Evolutionary conservation across 2,113 vertebrate species (phyloP).

Genomic region (Crotalus helleri): DNA sequence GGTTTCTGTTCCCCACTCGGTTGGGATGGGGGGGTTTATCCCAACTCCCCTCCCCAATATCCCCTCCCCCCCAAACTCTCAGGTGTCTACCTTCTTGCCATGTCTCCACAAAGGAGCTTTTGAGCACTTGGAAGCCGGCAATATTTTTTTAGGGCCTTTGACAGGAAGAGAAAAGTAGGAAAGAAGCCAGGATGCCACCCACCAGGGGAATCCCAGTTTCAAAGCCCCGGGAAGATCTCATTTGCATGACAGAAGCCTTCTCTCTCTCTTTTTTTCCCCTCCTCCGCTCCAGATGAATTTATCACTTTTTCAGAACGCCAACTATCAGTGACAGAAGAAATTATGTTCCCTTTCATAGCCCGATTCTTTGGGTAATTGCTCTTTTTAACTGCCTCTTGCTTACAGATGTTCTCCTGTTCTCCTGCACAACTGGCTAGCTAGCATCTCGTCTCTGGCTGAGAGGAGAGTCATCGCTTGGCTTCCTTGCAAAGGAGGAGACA

Average conservation of each 20-base stretch:
- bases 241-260: constrained; percentile 64
- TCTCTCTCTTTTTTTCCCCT: constrained; percentile 30
- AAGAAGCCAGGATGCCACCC: constrained; percentile 53
- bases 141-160: neutral
- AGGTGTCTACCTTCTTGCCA: neutral
- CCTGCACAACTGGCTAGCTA: neutral
- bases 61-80: neutral
- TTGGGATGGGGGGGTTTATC: neutral
- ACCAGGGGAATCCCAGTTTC: constrained; percentile 59
- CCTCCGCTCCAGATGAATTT: constrained; percentile 55
- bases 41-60: neutral
- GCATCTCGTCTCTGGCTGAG: neutral
- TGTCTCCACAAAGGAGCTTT: neutral
- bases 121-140: neutral
- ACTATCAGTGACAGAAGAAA: constrained; percentile 56
- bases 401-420: constrained; percentile 31
- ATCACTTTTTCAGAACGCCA: constrained; percentile 48
- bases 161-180: neutral
- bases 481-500: neutral
- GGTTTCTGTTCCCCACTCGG: neutral
- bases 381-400: constrained; percentile 28
- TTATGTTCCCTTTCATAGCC: constrained; percentile 49
- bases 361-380: constrained; percentile 49
- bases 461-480: neutral
- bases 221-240: constrained; percentile 60